Evolutionary conservation across 2,888 invertebrate genomes (phyloP).

Genomic region (Liodrosophila aerea): DNA sequence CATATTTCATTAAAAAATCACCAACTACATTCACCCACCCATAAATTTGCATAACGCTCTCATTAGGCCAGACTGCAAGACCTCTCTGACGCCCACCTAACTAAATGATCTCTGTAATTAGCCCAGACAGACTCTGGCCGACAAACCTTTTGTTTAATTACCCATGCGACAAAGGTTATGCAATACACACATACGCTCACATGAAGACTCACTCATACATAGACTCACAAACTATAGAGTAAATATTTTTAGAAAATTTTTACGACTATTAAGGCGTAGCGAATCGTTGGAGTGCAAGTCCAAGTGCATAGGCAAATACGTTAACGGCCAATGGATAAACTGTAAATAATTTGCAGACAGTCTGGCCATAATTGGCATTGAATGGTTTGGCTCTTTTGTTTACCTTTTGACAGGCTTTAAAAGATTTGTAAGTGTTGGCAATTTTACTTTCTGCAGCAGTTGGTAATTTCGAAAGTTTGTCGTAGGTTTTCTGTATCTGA

Average conservation of each 20-base stretch:
- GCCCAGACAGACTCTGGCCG: conserved; percentile 11
- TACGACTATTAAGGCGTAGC: too few relatives aligned
- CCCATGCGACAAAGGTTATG: conserved; percentile 27
- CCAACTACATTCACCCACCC: neutral
- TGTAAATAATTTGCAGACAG: conserved; percentile 54
- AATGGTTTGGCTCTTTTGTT: too few relatives aligned
- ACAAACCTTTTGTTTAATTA: conserved; percentile 59
- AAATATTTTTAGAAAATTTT: neutral
- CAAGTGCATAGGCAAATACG: neutral
- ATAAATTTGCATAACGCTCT: conserved; percentile 42
- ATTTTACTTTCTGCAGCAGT: conserved; percentile 13
- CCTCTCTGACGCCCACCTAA: conserved; percentile 28
- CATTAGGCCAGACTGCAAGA: conserved; percentile 7
- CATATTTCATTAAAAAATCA: too few relatives aligned
- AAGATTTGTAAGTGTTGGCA: conserved; percentile 20
- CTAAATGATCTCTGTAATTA: conserved; percentile 17
- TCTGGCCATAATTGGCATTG: conserved; percentile 45
- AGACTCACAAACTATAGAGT: too few relatives aligned
- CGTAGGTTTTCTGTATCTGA: neutral
- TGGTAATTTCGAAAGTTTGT: conserved; percentile 2
- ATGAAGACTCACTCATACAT: neutral
- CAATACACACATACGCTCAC: conserved; percentile 17
- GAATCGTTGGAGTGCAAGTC: too few relatives aligned
- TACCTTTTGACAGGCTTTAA: conserved; percentile 11
- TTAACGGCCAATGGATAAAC: conserved; percentile 56